Base-by-base conservation (phyloP, 2,888 invertebrate genomes). In the Amblyjoppa fuscipennis region DNA sequence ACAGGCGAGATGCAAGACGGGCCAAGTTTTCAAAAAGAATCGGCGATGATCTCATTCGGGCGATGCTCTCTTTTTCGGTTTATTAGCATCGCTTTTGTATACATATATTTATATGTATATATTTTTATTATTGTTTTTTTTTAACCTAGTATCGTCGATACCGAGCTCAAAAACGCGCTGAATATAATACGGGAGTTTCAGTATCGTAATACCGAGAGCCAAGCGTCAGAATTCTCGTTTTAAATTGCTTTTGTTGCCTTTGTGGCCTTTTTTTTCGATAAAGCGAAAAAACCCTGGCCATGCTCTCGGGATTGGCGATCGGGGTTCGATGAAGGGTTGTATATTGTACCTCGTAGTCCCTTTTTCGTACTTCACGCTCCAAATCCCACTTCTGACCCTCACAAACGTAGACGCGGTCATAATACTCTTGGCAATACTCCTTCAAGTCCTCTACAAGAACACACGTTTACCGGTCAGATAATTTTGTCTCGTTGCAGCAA, bases 361-460 rank as follows among this genome's bases (percentile, higher is more conserved):
- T 98, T 96, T 98, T 99, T 96, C 98, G 97, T 96, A 99, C 99
- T 97, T 99, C 98, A 96, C 98, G 97, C 97, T 99, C 99, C 98
- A 99, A 98, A 97, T 99, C 99, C 97, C 99, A 99, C 97, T 99
- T 99, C 96, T 98, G 98, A 96, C 98, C 98, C 97, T 99, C 99
- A 97, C 99, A 98, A 96, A 97, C 96, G 97, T 97, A 97, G 97
- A 99, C 97, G 96, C 98, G 98, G 95, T 98, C 97, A 97, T 98
- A 97, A 97, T 99, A 98, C 96, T 98, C 97, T 97, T 98, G 97
- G 96, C 98, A 97, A 96, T 98, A 97, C 96, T 96, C 97, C 97
- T 97, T 97, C 96, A 98, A 97, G 95, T 96, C 95, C 95, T 96
- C 98, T 97, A 97, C 95, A 96, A 95, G 92, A 93, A 93, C 90